Evolutionary conservation across 64 coral and sea anemone genomes (phyloP).

Genomic region (Actinia tenebrosa): DNA sequence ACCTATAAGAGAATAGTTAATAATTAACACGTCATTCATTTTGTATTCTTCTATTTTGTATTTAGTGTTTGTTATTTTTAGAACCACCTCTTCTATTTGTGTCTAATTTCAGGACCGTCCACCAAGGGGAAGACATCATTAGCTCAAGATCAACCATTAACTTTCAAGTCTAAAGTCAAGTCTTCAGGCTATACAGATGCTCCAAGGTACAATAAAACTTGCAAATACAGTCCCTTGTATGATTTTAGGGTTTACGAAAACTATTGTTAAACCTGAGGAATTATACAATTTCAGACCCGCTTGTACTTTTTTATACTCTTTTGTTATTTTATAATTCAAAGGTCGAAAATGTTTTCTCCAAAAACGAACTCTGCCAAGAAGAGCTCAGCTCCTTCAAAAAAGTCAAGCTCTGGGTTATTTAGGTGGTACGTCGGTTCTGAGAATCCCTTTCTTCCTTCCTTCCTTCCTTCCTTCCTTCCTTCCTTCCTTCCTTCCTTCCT

Average conservation of each 20-base stretch:
- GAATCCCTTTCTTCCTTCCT: too few relatives aligned
- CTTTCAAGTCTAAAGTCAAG: slow-evolving; percentile 88
- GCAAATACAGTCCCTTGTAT: background rate
- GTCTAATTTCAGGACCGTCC: background rate
- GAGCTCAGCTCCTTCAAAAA: slow-evolving; percentile 15
- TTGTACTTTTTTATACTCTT: too few relatives aligned
- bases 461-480: background rate
- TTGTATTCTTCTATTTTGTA: background rate
- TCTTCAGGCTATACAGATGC: slow-evolving; percentile 81
- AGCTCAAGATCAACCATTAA: slow-evolving; percentile 69
- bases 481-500: background rate
- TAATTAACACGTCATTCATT: too few relatives aligned
- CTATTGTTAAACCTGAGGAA: too few relatives aligned
- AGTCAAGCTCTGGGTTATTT: background rate
- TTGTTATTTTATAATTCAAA: slow-evolving; percentile 14
- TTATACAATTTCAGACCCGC: too few relatives aligned
- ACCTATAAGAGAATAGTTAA: too few relatives aligned
- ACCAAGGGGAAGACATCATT: slow-evolving; percentile 6
- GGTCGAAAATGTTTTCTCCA: slow-evolving; percentile 89
- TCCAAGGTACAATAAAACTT: slow-evolving; percentile 47
- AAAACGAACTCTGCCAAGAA: slow-evolving; percentile 62
- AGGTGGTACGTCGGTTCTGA: background rate
- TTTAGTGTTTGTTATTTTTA: background rate
- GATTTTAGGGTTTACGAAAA: too few relatives aligned
- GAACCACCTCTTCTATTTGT: background rate